Conservation (phyloP, 1,140 invertebrate genomes). For the Ridgeia piscesae region DNA sequence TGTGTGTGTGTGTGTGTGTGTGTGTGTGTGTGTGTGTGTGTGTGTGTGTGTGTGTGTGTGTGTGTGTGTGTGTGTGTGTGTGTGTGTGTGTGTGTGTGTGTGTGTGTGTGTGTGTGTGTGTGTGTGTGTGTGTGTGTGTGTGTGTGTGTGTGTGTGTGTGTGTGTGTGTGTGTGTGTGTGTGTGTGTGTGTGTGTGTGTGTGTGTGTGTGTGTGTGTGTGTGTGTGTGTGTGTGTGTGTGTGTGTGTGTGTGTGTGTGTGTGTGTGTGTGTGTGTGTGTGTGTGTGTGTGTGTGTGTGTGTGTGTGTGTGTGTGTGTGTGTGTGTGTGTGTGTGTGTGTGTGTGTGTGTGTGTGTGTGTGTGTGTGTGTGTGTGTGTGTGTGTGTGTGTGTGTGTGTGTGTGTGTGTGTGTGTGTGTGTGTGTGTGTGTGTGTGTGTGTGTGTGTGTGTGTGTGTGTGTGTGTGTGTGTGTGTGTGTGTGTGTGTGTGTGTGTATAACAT, state of each 20-base stretch:
- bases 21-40: constrained; percentile 26
- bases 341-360: constrained; percentile 14
- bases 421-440: constrained; percentile 17
- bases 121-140: too few species aligned
- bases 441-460: not conserved
- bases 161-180: too few species aligned
- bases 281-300: not conserved
- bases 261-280: constrained; percentile 23
- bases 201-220: not conserved
- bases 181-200: too few species aligned
- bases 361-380: constrained; percentile 21
- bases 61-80: constrained; percentile 26
- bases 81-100: constrained; percentile 19
- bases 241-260: constrained; percentile 25
- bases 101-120: constrained; percentile 9
- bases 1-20: constrained; percentile 20
- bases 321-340: constrained; percentile 17
- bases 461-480: not conserved
- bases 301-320: constrained; percentile 6
- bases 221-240: constrained; percentile 25
- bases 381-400: constrained; percentile 26
- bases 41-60: constrained; percentile 23
- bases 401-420: constrained; percentile 24
- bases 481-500: too few species aligned
- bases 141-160: too few species aligned